Conservation (phyloP, 1,140 invertebrate genomes). For the Plectrocnemia conspersa region DNA sequence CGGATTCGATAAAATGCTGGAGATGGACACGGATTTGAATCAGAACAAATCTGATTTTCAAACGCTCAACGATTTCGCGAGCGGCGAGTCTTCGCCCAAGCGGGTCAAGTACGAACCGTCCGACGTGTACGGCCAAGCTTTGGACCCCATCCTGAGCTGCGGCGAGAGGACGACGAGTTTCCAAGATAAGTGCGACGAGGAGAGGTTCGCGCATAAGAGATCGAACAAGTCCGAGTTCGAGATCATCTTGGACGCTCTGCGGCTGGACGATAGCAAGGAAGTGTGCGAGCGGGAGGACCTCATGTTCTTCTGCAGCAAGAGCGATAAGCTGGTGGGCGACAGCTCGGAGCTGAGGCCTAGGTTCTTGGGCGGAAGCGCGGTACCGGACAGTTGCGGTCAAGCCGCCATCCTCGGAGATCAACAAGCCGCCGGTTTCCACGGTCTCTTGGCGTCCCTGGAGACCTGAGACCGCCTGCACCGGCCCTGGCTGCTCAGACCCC, state of each 20-base stretch:
- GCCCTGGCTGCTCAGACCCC: conserved; percentile 12
- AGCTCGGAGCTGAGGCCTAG: conserved; percentile 41
- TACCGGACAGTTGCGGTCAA: conserved; percentile 56
- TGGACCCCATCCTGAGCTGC: conserved; percentile 7
- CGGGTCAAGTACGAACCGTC: conserved; percentile 36
- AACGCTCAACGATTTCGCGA: conserved; percentile 21
- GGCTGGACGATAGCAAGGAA: conserved; percentile 40
- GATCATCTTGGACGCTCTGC: conserved; percentile 46
- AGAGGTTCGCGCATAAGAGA: conserved; percentile 19
- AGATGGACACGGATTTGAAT: conserved; percentile 30
- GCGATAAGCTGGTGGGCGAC: conserved; percentile 42
- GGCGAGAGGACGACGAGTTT: background rate
- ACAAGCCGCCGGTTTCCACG: conserved; percentile 60
- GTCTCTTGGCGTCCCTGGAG: conserved; percentile 63
- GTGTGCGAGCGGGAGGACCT: conserved; percentile 38
- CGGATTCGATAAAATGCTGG: conserved; percentile 36
- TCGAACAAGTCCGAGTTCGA: conserved; percentile 40
- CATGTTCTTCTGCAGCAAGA: conserved; percentile 44
- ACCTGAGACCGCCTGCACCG: conserved; percentile 47
- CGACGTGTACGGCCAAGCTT: conserved; percentile 30
- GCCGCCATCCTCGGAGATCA: conserved; percentile 66
- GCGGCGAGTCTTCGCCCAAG: conserved; percentile 20
- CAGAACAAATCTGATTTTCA: conserved; percentile 29
- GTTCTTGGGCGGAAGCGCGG: conserved; percentile 33
- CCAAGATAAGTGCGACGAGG: conserved; percentile 9